A percentile compares a stretch with the other conserved stretches of the same genome.
phyloP scores from a whole-genome alignment of 1,140 invertebrate genomes.

The Dermatophagoides farinae region DNA sequence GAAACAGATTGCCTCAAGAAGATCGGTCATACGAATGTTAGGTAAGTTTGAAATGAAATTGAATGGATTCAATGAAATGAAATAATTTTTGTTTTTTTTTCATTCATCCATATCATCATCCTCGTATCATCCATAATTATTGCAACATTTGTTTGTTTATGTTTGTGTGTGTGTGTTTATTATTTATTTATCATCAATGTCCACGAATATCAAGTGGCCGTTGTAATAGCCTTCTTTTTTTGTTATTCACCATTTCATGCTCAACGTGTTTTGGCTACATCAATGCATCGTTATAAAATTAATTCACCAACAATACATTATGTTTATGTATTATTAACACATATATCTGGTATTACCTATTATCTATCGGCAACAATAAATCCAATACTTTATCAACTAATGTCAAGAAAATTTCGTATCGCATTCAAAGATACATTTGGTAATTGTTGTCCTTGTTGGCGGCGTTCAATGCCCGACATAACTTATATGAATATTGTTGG shows the following conservation, averaged over 20 bases:
- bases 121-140: too few relatives aligned
- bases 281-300: constrained; percentile 2
- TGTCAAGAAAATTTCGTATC: constrained; percentile 17
- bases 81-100: too few relatives aligned
- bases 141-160: too few relatives aligned
- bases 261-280: constrained; percentile 29
- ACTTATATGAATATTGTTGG: neutral
- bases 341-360: constrained; percentile 54
- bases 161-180: neutral
- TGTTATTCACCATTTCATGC: constrained; percentile 88
- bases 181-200: neutral
- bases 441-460: neutral
- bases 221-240: constrained; percentile 76
- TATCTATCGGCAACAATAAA: constrained; percentile 62
- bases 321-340: constrained; percentile 47
- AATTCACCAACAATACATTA: constrained; percentile 15
- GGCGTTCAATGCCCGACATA: neutral
- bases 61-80: neutral
- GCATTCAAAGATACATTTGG: constrained; percentile 21
- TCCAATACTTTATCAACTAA: constrained; percentile 42
- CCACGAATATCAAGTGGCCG: constrained; percentile 45
- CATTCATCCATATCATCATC: too few relatives aligned
- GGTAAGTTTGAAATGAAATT: constrained; percentile 13
- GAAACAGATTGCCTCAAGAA: constrained; percentile 13
- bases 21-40: constrained; percentile 20